Base-by-base conservation (phyloP, 2,888 invertebrate species). In the Cephus rjabovi region DNA sequence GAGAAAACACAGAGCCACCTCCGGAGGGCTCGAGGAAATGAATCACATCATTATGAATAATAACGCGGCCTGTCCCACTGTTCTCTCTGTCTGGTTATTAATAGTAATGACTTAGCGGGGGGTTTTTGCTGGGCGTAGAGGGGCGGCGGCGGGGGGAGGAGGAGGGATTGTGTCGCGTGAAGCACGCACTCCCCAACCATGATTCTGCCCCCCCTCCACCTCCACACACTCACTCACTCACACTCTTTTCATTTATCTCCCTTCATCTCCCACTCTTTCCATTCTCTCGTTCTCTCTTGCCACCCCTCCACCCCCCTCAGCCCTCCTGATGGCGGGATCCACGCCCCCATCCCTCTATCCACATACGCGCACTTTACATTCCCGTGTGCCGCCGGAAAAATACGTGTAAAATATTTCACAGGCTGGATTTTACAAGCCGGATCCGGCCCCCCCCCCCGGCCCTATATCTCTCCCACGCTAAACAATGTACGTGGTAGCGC, bases 31-130 rank as follows among this genome's bases (percentile, higher is more conserved):
- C 70, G 33, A 35, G 74, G 84, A 86, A 88, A 88, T 88, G 87
- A 88, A 89, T 87, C 87, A 85, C 86, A 88, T 87, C 87, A 88
- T 87, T 87, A 87, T 86, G 87, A 89, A 89, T 89, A 88, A 88
- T 88, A 88, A 87, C 86, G 85, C 83, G 83, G 82, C 79, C 80
- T 80, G 82, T 82, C 78, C 80, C 81, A 81, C 80, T 84, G 81
- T 85, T 87, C 85, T 86, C 86, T 85, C 84, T 86, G 83, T 87
- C 87, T 84, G 83, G 85, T 86, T 86, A 87, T 89, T 88, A 89
- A 87, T 87, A 86, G 86, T 86, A 88, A 88, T 89, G 88, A 89
- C 86, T 87, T 85, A 84, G 85, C 84, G 82, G 73, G 80, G 80
- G 85, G 81, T 85, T 89, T 88, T 87, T 82, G 81, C 83, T 78